Evolutionary conservation across 2,113 vertebrate genomes (phyloP).

Genomic region (Orcinus orca): DNA sequence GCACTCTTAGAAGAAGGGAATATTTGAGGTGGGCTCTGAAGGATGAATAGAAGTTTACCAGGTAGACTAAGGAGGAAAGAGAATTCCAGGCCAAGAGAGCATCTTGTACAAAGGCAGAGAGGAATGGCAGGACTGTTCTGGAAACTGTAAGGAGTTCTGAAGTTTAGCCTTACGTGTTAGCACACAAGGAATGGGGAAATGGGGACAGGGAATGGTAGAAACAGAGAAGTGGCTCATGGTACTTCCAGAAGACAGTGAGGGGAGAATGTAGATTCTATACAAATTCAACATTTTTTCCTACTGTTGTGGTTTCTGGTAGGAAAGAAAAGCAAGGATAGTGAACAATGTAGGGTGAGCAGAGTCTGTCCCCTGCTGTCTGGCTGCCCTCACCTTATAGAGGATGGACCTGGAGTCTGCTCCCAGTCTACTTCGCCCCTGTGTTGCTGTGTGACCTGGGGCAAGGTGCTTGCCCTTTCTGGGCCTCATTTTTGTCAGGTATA

Average conservation of each 20-base stretch:
- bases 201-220: neutral
- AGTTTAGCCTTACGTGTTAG: neutral
- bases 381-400: neutral
- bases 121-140: neutral
- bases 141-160: neutral
- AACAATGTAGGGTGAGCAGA: neutral
- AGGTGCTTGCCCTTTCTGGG: neutral
- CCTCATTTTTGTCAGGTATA: neutral
- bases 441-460: neutral
- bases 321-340: neutral
- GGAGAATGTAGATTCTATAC: neutral
- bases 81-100: neutral
- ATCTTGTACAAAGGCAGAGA: neutral
- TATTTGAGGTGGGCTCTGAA: neutral
- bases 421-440: too few relatives aligned
- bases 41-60: conserved; percentile 7
- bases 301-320: neutral
- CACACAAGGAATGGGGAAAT: rapidly evolving
- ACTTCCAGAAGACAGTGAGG: too few relatives aligned
- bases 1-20: neutral
- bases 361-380: neutral
- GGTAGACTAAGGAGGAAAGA: neutral
- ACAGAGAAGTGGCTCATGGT: too few relatives aligned
- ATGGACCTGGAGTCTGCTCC: neutral
- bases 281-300: neutral